Evolutionary conservation across 2,797 vertebrate genomes (phyloP), one percentile per base, ranked within the genome.

Genomic region (Brachyalestes nurse): DNA sequence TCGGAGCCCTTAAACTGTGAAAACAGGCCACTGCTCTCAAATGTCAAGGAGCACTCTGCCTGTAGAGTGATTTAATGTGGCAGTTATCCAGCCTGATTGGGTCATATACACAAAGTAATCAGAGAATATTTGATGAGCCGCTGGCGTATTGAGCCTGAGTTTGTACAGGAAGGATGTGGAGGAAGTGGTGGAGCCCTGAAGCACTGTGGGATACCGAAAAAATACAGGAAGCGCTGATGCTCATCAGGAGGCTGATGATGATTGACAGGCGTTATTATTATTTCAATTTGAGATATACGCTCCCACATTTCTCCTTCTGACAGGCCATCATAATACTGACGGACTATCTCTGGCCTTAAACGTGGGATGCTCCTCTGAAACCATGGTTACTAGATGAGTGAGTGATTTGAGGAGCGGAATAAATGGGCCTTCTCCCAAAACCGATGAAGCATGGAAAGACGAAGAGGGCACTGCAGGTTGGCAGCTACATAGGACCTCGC

Each of bases 221-320:
- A 83, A 75, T 55, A 8, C 76, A 74, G 76, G 69, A 85, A 83
- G 57, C 65, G 25, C 65, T 57, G 64, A 72, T 60, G 79, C 82
- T 85, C 83, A 84, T 87, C 85, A 86, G 75, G 72, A 84, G 78
- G 72, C 65, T 85, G 78, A 87, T 86, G 83, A 86, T 86, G 88
- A 89, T 79, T 84, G 88, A 86, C 85, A 82, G 71, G 62, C 72
- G 65, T 86, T 84, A 86, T 87, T 87, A 87, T 87, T 87, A 87
- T 85, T 85, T 82, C 83, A 85, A 83, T 87, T 82, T 85, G 77
- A 85, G 77, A 85, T 83, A 87, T 82, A 80, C 65, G 72, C 79
- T 78, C 82, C 77, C 82, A 82, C 75, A 87, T 83, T 49, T 87
- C 74, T 82, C 47, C 34, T 5, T 38, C 70, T 82, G 86, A 87